These are phyloP conservation scores for Esox lucius DNA, from an alignment of 2,797 vertebrate species.

Conservation along the genomic window DNA sequence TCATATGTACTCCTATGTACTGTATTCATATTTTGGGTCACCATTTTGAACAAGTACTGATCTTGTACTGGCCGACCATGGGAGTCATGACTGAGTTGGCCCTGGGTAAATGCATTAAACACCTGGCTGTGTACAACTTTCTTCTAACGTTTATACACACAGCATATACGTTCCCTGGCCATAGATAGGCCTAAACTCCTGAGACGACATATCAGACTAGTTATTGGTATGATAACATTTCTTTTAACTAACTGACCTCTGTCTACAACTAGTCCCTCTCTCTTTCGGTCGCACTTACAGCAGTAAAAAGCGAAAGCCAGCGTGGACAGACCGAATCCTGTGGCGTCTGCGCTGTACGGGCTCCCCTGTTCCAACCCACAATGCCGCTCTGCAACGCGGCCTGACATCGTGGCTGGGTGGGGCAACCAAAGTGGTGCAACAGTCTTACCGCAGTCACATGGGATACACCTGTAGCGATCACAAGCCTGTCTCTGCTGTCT, in stretches of 20 bases:
- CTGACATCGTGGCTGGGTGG: conserved; percentile 76
- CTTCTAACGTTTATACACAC: neutral
- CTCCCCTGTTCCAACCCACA: conserved; percentile 74
- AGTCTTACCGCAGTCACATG: conserved; percentile 93
- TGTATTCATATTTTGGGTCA: neutral
- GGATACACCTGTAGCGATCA: conserved; percentile 92
- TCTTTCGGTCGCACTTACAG: conserved; percentile 61
- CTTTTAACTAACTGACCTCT: neutral
- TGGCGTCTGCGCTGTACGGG: conserved; percentile 89
- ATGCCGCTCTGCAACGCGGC: conserved; percentile 74
- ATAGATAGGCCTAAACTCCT: neutral
- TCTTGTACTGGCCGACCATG: neutral
- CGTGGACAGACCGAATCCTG: conserved; percentile 96
- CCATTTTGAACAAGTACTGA: neutral
- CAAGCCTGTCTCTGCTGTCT: conserved; percentile 92
- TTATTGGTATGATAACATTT: neutral
- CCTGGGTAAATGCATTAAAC: neutral
- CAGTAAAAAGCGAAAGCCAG: conserved; percentile 95
- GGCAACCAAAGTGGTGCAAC: conserved; percentile 83
- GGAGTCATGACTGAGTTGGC: neutral
- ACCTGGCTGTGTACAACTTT: neutral
- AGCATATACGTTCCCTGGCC: neutral
- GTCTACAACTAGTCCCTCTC: neutral
- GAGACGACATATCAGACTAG: neutral
- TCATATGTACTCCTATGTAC: too few species aligned